phyloP scores from a whole-genome alignment of 2,113 vertebrate species.

The Mobula hypostoma region DNA sequence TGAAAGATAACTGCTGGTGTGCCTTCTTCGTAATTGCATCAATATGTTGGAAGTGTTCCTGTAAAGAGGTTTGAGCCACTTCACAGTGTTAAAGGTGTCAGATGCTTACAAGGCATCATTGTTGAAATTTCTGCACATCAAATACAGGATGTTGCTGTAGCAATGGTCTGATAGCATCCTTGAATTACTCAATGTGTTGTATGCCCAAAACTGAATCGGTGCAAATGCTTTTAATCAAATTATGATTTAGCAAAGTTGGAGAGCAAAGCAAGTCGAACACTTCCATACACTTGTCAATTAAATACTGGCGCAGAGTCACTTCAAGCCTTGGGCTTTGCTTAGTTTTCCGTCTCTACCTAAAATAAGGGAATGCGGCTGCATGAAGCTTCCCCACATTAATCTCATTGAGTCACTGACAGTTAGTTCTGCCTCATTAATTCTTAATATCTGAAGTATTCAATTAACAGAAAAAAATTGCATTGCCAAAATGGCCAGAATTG shows the following conservation, averaged over 20 bases:
- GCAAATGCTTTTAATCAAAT: slow-evolving; percentile 24
- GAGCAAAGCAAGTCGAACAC: not conserved
- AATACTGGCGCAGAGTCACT: not conserved
- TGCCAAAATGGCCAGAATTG: not conserved
- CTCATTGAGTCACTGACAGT: slow-evolving; percentile 6
- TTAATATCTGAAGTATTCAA: not conserved
- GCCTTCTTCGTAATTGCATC: no score
- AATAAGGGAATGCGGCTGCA: not conserved
- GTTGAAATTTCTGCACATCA: not conserved
- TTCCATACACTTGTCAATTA: slow-evolving; percentile 20
- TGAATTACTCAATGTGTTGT: not conserved
- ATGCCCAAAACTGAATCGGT: not conserved
- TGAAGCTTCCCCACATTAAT: not conserved
- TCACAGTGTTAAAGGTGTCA: no score
- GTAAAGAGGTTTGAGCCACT: no score
- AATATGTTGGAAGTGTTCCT: no score
- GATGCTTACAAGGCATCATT: no score
- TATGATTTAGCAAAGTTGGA: not conserved
- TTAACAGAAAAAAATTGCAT: not conserved
- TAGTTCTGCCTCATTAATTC: not conserved
- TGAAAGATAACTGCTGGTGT: no score
- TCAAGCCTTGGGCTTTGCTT: slow-evolving; percentile 7
- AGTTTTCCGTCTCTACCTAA: not conserved
- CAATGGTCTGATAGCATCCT: not conserved
- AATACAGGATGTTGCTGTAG: not conserved